These are phyloP conservation scores for Chrysaora quinquecirrha DNA, from an alignment of 30 jellyfish, hydroid and myxozoan genomes.

Conservation along the genomic window DNA sequence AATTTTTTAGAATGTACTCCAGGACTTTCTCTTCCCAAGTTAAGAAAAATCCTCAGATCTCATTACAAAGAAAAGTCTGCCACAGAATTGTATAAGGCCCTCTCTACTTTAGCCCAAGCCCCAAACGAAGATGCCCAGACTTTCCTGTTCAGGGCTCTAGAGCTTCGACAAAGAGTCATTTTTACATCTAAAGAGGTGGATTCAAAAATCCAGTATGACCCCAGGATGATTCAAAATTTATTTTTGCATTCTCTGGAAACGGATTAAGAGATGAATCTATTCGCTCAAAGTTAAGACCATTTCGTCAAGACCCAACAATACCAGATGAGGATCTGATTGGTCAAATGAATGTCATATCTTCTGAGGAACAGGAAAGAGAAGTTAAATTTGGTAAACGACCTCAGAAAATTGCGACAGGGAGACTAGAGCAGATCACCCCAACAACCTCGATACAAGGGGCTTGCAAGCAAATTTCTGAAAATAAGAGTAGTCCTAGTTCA, in stretches of 20 bases:
- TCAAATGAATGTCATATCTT: neutral
- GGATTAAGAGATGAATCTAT: neutral
- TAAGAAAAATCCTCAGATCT: neutral
- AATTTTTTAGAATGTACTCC: neutral
- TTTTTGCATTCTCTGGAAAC: neutral
- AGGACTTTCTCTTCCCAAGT: neutral
- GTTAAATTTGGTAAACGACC: neutral
- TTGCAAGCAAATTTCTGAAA: neutral
- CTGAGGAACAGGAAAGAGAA: constrained; percentile 8
- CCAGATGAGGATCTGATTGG: neutral
- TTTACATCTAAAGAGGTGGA: neutral
- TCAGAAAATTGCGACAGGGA: neutral
- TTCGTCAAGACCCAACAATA: neutral
- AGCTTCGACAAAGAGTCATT: neutral
- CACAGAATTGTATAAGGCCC: constrained; percentile 2
- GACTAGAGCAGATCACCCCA: neutral
- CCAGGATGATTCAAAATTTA: neutral
- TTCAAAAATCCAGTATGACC: neutral
- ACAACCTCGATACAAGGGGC: neutral
- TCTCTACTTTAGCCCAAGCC: neutral
- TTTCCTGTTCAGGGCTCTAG: neutral
- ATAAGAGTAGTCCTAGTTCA: neutral
- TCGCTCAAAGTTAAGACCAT: neutral
- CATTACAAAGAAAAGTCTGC: neutral
- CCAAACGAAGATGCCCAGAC: constrained; percentile 9